These are phyloP conservation scores for Heteromyza rotundicornis DNA, from an alignment of 2,888 invertebrate species.

Conservation along the genomic window DNA sequence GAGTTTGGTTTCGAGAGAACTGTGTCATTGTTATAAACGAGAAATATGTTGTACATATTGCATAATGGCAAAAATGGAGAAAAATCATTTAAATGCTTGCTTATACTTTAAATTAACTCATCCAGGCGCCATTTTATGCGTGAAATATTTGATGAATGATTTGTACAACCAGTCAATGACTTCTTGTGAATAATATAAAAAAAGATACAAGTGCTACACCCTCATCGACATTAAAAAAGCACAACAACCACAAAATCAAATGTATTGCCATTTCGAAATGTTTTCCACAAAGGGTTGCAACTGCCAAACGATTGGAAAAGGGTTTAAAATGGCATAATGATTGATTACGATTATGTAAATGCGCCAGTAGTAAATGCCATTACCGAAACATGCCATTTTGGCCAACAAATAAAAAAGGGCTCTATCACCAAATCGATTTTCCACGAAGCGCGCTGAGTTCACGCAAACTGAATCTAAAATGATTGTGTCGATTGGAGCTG, in stretches of 20 bases:
- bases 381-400: background rate
- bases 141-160: too few species aligned
- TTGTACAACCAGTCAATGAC: too few species aligned
- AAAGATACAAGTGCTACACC: too few species aligned
- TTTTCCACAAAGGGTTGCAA: conserved; percentile 21
- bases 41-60: too few species aligned
- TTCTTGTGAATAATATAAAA: too few species aligned
- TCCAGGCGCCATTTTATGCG: too few species aligned
- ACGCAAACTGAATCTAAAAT: background rate
- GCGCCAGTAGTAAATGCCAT: conserved; percentile 14
- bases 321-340: conserved; percentile 39
- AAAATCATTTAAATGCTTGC: too few species aligned
- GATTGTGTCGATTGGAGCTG: background rate
- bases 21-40: too few species aligned
- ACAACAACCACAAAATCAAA: conserved; percentile 35
- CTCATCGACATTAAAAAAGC: too few species aligned
- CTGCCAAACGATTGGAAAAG: background rate
- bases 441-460: background rate
- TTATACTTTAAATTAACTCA: too few species aligned
- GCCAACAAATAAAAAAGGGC: conserved; percentile 2
- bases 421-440: background rate
- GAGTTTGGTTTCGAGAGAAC: too few species aligned
- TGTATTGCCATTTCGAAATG: conserved; percentile 54
- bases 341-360: conserved; percentile 56
- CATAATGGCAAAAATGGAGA: too few species aligned